Evolutionary conservation across 2,888 invertebrate genomes (phyloP).

Genomic region (Agrypnus murinus): DNA sequence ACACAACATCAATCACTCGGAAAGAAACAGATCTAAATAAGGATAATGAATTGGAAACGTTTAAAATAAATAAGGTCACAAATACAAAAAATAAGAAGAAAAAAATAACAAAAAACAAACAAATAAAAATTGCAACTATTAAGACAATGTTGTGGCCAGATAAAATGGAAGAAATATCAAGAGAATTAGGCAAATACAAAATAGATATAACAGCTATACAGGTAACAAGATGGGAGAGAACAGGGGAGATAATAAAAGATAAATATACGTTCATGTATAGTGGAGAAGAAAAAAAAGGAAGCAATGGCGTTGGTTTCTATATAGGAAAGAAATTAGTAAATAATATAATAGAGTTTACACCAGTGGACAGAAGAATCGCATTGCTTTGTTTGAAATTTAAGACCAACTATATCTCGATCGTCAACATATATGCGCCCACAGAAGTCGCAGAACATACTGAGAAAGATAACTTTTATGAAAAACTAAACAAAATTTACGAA

Average conservation of each 20-base stretch:
- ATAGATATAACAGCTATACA: slow-evolving; percentile 14
- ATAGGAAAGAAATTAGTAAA: slow-evolving; percentile 14
- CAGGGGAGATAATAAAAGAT: slow-evolving; percentile 18
- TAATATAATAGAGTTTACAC: slow-evolving; percentile 8
- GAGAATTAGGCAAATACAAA: slow-evolving; percentile 9
- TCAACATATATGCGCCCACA: too few relatives aligned
- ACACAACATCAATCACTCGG: too few relatives aligned
- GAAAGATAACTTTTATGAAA: too few relatives aligned
- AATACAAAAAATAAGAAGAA: too few relatives aligned
- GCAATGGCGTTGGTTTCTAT: slow-evolving; percentile 1
- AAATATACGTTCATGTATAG: slow-evolving; percentile 17
- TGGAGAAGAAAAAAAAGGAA: slow-evolving; percentile 17
- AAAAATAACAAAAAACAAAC: slow-evolving; percentile 4
- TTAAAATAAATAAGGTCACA: too few relatives aligned
- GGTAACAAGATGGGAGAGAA: slow-evolving; percentile 3
- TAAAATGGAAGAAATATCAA: slow-evolving; percentile 7
- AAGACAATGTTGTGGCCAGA: background rate
- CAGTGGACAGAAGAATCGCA: background rate
- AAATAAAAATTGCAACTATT: background rate
- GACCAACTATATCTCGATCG: too few relatives aligned
- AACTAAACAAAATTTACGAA: too few relatives aligned
- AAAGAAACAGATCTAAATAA: too few relatives aligned
- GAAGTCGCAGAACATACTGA: too few relatives aligned
- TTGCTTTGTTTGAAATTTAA: too few relatives aligned
- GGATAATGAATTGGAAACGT: too few relatives aligned